Evolutionary conservation across 1,140 invertebrate species (phyloP), one percentile per base, ranked within the genome.

Genomic region (Berghia stephanieae): DNA sequence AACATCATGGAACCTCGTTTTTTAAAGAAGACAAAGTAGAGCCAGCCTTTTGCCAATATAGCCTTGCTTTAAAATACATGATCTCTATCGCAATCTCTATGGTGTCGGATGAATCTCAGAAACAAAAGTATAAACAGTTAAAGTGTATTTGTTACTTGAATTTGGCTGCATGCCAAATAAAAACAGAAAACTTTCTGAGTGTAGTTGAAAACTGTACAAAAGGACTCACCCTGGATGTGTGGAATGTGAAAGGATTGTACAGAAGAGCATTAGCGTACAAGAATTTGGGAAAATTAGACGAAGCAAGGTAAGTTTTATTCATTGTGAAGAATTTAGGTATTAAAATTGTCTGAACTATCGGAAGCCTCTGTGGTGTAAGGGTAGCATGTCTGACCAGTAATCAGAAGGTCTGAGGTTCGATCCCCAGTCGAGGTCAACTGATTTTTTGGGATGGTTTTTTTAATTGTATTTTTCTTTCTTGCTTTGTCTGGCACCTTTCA

Each of bases 171-270:
- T 86, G 83, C 27, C 92, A 92, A 85, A 87, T 94, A 36, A 94
- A 94, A 83, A 79, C 92, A 6, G 90, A 91, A 52, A 91, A 91
- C 52, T 93, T 91, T 84, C 36, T 89, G 1, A 86, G 90, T 36
- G 93, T 93, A 4, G 83, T 93, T 34, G 66, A 87, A 2, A 94
- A 94, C 83, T 93, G 92, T 78, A 90, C 92, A 46, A 81, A 87
- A 52, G 93, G 92, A 3, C 81, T 94, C 1, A 82, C 85, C 57
- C 74, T 91, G 42, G 93, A 94, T 46, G 86, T 90, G 0, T 84
- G 88, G 5, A 94, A 94, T 90, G 78, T 93, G 0, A 94, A 94
- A 89, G 86, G 80, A 16, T 67, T 86, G 36, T 86, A 84, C 79
- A 70, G 86, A 27, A 79, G 87, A 43, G 87, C 81, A 0, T 74